A percentile compares a stretch with the other conserved stretches of the same genome.
phyloP scores from a whole-genome alignment of 2,888 invertebrate species.

The Thymelicus sylvestris region DNA sequence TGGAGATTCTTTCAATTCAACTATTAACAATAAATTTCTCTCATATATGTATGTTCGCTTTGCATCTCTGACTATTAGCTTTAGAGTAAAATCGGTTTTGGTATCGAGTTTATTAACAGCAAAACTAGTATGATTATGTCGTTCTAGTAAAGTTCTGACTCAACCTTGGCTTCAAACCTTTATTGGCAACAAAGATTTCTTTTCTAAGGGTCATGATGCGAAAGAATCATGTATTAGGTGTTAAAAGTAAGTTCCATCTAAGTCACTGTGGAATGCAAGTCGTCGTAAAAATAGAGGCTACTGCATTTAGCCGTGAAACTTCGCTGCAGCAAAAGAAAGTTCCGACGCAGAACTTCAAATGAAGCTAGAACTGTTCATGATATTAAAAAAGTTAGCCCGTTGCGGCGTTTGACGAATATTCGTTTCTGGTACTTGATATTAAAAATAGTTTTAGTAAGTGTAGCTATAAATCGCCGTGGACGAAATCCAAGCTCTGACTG shows the following conservation, averaged over 20 bases:
- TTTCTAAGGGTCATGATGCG: too few species aligned
- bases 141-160: too few species aligned
- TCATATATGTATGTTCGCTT: too few species aligned
- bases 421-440: constrained; percentile 4
- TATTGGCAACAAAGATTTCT: too few species aligned
- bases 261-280: background rate
- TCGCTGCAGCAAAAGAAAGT: constrained; percentile 8
- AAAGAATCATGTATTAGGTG: background rate
- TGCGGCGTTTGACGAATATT: constrained; percentile 23
- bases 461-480: background rate
- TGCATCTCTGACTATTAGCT: too few species aligned
- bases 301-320: constrained; percentile 19
- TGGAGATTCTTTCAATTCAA: too few species aligned
- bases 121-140: too few species aligned
- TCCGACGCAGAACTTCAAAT: constrained; percentile 14
- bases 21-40: too few species aligned
- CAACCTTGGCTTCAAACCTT: too few species aligned
- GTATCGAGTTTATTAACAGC: too few species aligned
- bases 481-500: background rate
- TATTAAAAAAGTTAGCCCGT: constrained; percentile 18
- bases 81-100: too few species aligned
- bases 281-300: constrained; percentile 7
- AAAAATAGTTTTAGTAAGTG: background rate
- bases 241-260: background rate
- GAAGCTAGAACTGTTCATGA: constrained; percentile 23